Base-by-base conservation (phyloP, 2,113 vertebrate genomes). In the Halcyon senegalensis region DNA sequence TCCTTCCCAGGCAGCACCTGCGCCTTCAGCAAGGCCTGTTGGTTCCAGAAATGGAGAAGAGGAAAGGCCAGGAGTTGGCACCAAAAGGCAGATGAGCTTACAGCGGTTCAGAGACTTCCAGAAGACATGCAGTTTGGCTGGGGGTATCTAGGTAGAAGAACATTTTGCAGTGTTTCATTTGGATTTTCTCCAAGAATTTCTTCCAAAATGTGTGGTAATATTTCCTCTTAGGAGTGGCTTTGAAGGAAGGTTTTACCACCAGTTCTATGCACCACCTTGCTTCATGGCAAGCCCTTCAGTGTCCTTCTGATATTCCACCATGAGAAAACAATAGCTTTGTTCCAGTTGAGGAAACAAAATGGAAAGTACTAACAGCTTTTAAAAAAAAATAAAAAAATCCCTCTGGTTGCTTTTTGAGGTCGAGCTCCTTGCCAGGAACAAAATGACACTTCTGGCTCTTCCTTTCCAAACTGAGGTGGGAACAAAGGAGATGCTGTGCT, bases 1-100 rank as follows among this genome's bases (percentile, higher is more conserved):
- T 91, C 46, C 37, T 78, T 90, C 86, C 76, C 69, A 75, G 83
- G 77, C 73, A 92, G 63, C 79, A 84, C 31, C 30, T 72, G 68
- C 88, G 85, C 93, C 96, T 94, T 93, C 77, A 85, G 50, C 87
- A 94, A 58, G 94, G 81, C 70, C 41, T 73, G n/a, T 73, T 92
- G 87, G 31, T 79, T 95, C 44, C 41, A 82, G 55, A 55, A 89
- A 59, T 2, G 23, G 81, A 87, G 41, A 68, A 75, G 9, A 75
- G 69, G 69, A 93, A 89, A 70, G 84, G 84, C 89, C 74, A 79
- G 66, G 81, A 79, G 50, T 46, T 84, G 94, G 91, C 93, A 94
- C 13, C 28, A 78, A 90, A 97, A 92, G 93, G 94, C 74, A 87
- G 31, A 78, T 58, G 59, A 84, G 66, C 41, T 90, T 82, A 94